These are phyloP conservation scores for Synergus gifuensis DNA, from an alignment of 2,888 invertebrate species.

Conservation along the genomic window DNA sequence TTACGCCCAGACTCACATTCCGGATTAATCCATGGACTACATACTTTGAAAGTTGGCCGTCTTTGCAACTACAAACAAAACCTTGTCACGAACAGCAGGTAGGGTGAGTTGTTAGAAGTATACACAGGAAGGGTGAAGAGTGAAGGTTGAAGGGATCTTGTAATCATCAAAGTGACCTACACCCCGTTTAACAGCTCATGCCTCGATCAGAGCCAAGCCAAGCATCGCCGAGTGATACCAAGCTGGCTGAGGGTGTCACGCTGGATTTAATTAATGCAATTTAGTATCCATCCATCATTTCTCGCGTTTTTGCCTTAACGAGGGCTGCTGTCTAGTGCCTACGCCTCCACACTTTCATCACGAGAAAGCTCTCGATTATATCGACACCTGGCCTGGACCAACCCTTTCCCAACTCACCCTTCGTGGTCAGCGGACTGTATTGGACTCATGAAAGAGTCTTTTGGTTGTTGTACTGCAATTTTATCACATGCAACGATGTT, in stretches of 20 bases:
- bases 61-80: constrained; percentile 52
- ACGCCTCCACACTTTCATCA: constrained; percentile 67
- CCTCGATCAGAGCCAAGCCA: constrained; percentile 67
- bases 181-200: constrained; percentile 72
- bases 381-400: constrained; percentile 68
- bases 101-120: constrained; percentile 45
- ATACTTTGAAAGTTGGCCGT: constrained; percentile 60
- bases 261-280: constrained; percentile 77
- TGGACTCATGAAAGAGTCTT: constrained; percentile 50
- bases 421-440: constrained; percentile 64
- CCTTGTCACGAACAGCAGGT: constrained; percentile 39
- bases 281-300: constrained; percentile 77
- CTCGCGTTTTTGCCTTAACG: constrained; percentile 75
- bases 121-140: constrained; percentile 46
- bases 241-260: constrained; percentile 72
- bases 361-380: constrained; percentile 69
- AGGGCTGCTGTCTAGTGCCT: constrained; percentile 60
- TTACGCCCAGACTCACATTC: constrained; percentile 57
- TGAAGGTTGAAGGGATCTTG: constrained; percentile 50
- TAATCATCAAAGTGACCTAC: constrained; percentile 76
- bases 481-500: no score
- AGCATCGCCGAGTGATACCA: constrained; percentile 69
- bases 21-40: constrained; percentile 57
- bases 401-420: constrained; percentile 58
- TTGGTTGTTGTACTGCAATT: no score